Conservation (phyloP, 2,113 vertebrate genomes). For the Lota lota region DNA sequence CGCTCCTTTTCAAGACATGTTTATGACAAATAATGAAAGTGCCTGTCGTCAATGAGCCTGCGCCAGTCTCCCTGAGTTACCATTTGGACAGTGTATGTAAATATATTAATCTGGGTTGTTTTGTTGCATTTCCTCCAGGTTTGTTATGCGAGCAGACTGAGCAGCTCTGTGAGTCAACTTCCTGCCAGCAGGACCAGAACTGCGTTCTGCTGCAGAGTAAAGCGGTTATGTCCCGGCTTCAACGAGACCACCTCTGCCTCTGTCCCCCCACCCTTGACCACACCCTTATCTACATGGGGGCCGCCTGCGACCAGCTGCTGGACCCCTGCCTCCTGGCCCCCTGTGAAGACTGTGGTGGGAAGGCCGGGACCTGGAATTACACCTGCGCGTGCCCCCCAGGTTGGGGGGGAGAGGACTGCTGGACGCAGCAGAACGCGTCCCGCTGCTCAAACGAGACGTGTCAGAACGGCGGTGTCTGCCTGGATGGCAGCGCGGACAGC, state of each 20-base stretch:
- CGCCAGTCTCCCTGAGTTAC: too few species aligned
- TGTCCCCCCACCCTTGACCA: slow-evolving; percentile 63
- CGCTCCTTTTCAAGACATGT: too few species aligned
- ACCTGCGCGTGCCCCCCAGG: slow-evolving; percentile 75
- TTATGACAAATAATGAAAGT: too few species aligned
- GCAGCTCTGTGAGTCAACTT: slow-evolving; percentile 71
- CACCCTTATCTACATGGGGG: slow-evolving; percentile 40
- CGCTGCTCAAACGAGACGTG: slow-evolving; percentile 76
- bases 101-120: too few species aligned
- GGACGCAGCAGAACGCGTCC: slow-evolving; percentile 17
- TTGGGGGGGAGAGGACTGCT: slow-evolving; percentile 64
- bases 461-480: slow-evolving; percentile 77
- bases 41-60: too few species aligned
- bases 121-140: too few species aligned
- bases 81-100: too few species aligned
- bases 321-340: slow-evolving; percentile 75
- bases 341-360: slow-evolving; percentile 59
- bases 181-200: slow-evolving; percentile 66
- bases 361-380: slow-evolving; percentile 68
- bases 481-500: slow-evolving; percentile 42
- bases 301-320: slow-evolving; percentile 52
- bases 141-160: slow-evolving; percentile 54
- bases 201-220: slow-evolving; percentile 71
- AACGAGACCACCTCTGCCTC: slow-evolving; percentile 62
- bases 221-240: too few species aligned